Conservation (phyloP, 2,113 vertebrate genomes). For the Puffinus mauretanicus region DNA sequence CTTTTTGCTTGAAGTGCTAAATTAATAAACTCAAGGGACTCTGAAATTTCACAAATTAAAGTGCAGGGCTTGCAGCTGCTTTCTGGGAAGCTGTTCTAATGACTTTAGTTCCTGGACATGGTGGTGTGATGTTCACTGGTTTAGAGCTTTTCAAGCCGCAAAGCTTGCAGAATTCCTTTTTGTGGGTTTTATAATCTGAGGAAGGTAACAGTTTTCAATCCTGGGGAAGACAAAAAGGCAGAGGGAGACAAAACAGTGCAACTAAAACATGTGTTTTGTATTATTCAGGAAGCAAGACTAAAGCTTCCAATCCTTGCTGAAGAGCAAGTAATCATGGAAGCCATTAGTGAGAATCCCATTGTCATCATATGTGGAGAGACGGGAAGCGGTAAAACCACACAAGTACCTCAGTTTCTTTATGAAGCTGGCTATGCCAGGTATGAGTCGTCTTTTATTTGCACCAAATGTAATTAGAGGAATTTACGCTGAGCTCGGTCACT, state of each 20-base stretch:
- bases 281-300: slow-evolving; percentile 83
- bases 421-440: slow-evolving; percentile 95
- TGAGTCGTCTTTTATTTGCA: neutral
- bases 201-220: neutral
- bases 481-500: neutral
- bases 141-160: neutral
- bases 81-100: neutral
- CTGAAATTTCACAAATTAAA: neutral
- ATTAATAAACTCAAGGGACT: neutral
- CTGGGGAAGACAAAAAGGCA: neutral
- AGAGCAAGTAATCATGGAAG: slow-evolving; percentile 95
- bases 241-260: neutral
- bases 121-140: neutral
- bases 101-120: neutral
- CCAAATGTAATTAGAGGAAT: neutral
- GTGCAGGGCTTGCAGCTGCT: neutral
- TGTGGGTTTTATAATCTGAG: neutral
- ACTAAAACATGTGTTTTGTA: neutral
- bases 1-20: neutral
- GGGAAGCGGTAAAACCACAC: slow-evolving; percentile 95
- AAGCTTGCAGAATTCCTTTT: neutral
- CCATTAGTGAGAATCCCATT: slow-evolving; percentile 83
- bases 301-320: slow-evolving; percentile 91
- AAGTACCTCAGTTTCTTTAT: slow-evolving; percentile 96
- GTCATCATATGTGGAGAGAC: slow-evolving; percentile 93